Percentiles rank a stretch among this genome's conserved stretches.
These are phyloP conservation scores for Palythoa caribaeorum DNA, from an alignment of 92 coral and sea anemone species.

Conservation along the genomic window DNA sequence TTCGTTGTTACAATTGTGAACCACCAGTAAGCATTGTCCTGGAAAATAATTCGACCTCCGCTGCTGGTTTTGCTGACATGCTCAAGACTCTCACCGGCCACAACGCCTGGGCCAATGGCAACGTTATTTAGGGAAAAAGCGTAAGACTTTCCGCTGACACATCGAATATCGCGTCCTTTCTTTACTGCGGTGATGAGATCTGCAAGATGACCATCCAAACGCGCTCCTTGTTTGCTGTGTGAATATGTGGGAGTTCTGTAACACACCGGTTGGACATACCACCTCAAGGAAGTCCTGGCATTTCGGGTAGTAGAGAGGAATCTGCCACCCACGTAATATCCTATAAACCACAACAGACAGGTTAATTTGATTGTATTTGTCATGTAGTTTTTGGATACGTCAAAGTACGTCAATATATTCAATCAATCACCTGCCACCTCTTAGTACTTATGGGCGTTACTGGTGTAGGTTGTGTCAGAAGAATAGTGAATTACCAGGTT, in stretches of 20 bases:
- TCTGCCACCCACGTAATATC: constrained; percentile 82
- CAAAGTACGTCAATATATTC: too few relatives aligned
- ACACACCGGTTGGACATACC: constrained; percentile 69
- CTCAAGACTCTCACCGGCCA: constrained; percentile 66
- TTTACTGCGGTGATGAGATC: constrained; percentile 62
- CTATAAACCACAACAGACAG: constrained; percentile 6
- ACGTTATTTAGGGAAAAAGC: constrained; percentile 26
- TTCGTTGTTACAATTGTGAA: constrained; percentile 72
- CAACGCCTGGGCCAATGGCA: constrained; percentile 2
- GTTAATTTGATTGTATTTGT: not conserved
- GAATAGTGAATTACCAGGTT: too few relatives aligned
- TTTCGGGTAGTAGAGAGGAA: constrained; percentile 53
- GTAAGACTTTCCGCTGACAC: constrained; percentile 47
- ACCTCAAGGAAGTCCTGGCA: constrained; percentile 50
- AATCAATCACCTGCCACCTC: too few relatives aligned
- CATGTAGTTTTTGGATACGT: not conserved
- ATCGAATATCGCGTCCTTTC: constrained; percentile 76
- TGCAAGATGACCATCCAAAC: constrained; percentile 58
- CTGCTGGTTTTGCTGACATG: constrained; percentile 63
- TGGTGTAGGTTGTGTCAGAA: too few relatives aligned
- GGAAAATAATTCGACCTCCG: constrained; percentile 53
- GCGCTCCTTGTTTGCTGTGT: constrained; percentile 60
- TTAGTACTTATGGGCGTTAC: too few relatives aligned
- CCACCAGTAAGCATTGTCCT: constrained; percentile 78
- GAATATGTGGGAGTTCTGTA: constrained; percentile 63